Evolutionary conservation across 2,888 invertebrate genomes (phyloP), one percentile per base, ranked within the genome.

Genomic region (Conomelus anceps): DNA sequence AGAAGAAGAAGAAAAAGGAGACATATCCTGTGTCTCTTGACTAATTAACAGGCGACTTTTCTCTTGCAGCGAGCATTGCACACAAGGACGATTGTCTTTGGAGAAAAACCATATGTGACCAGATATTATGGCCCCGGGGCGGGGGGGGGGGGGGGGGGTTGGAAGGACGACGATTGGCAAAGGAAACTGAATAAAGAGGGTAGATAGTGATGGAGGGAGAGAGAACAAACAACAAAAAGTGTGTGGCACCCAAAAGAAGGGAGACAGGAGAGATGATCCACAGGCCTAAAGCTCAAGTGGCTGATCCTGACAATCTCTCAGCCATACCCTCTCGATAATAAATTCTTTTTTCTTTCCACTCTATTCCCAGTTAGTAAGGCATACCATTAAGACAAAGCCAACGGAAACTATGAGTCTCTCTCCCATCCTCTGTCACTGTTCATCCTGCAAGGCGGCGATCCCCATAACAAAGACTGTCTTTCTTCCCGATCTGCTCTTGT

Each of bases 191-290:
- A 11, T 11, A 11, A 26, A n/a, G 63, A 63, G 7, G 63, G 63
- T n/a, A 63, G 63, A 63, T 6, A 20, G n/a, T n/a, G n/a, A n/a
- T 9, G 11, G 34, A 34, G 34, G 11, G 34, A 34, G 34, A 34
- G 34, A 34, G n/a, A n/a, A n/a, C n/a, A n/a, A n/a, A n/a, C n/a
- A n/a, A 63, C 13, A 7, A 63, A 63, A 63, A 63, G 4, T 1
- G 63, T 63, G 63, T 63, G 63, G n/a, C 63, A 63, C 63, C 63
- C 63, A 63, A 63, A n/a, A 1, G 0, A 11, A 26, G 26, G 26
- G 26, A 1, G 63, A 7, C 4, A n/a, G n/a, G 63, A 63, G n/a
- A 17, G 17, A 63, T 63, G n/a, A 63, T 63, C 92, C 92, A 92
- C 92, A 92, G 92, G n/a, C n/a, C n/a, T n/a, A n/a, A n/a, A n/a